Conservation (phyloP, 2,888 invertebrate genomes). For the Ferdinandea cuprea region DNA sequence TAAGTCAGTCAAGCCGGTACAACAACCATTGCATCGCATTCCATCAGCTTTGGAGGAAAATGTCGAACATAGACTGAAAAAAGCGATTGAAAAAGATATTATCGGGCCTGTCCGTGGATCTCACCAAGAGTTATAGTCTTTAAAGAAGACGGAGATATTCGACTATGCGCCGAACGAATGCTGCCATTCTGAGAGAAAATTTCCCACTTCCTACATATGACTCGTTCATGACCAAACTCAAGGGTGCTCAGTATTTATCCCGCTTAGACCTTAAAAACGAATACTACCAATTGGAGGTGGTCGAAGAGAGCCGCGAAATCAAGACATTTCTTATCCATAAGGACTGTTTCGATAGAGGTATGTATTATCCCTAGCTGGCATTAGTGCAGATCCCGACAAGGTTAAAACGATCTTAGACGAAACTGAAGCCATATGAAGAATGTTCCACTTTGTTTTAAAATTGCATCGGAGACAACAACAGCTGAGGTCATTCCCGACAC, state of each 20-base stretch:
- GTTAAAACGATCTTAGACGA: slow-evolving; percentile 30
- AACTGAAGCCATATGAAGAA: no score
- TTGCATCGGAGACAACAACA: no score
- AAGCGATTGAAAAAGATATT: no score
- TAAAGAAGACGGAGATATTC: slow-evolving; percentile 36
- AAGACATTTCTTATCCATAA: slow-evolving; percentile 45
- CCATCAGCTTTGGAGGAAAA: no score
- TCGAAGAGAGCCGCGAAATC: slow-evolving; percentile 32
- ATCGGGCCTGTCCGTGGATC: no score
- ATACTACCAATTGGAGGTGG: slow-evolving; percentile 75
- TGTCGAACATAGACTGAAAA: no score
- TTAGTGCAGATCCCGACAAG: slow-evolving; percentile 43
- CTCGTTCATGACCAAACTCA: slow-evolving; percentile 74
- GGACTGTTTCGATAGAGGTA: slow-evolving; percentile 77
- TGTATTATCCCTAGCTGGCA: slow-evolving; percentile 18
- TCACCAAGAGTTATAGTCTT: no score
- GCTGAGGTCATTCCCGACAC: no score
- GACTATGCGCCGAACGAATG: slow-evolving; percentile 79
- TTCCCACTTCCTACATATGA: slow-evolving; percentile 77
- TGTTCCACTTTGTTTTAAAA: no score
- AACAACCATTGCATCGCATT: no score
- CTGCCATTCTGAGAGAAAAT: slow-evolving; percentile 76
- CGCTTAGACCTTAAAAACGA: slow-evolving; percentile 70
- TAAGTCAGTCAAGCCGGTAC: no score
- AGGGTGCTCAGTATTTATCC: slow-evolving; percentile 69